Percentiles rank a stretch among this genome's conserved stretches.
Conservation (phyloP, 1,140 invertebrate genomes). For the Nomia melanderi region DNA sequence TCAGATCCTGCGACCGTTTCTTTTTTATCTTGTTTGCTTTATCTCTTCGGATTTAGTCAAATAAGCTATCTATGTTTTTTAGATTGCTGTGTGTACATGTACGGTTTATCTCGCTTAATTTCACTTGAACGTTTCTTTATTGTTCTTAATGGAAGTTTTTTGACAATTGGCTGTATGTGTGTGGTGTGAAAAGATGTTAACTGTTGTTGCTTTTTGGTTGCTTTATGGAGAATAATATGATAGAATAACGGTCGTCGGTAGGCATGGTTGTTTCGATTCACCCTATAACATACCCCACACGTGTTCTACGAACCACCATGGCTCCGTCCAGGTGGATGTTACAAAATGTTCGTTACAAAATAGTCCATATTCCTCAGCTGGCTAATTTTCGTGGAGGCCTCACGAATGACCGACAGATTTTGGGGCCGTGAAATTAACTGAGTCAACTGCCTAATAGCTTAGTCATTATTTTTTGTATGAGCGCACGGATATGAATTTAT, state of each 20-base stretch:
- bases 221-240: too few relatives aligned
- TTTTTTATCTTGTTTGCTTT: neutral
- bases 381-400: constrained; percentile 64
- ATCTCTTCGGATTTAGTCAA: neutral
- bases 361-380: constrained; percentile 59
- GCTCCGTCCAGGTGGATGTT: constrained; percentile 67
- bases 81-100: too few relatives aligned
- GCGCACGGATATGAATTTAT: neutral
- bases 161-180: too few relatives aligned
- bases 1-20: too few relatives aligned
- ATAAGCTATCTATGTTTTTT: too few relatives aligned
- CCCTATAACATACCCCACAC: constrained; percentile 43
- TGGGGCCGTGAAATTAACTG: neutral
- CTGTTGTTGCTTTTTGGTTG: too few relatives aligned
- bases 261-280: neutral
- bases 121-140: too few relatives aligned
- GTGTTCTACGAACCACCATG: constrained; percentile 30
- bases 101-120: too few relatives aligned
- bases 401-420: neutral
- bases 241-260: neutral
- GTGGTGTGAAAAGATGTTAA: too few relatives aligned
- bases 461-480: neutral
- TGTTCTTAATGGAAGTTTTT: too few relatives aligned
- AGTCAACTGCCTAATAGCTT: neutral
- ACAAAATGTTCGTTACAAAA: constrained; percentile 67